phyloP scores from a whole-genome alignment of 2,113 vertebrate species.

The Leucopsar rothschildi region DNA sequence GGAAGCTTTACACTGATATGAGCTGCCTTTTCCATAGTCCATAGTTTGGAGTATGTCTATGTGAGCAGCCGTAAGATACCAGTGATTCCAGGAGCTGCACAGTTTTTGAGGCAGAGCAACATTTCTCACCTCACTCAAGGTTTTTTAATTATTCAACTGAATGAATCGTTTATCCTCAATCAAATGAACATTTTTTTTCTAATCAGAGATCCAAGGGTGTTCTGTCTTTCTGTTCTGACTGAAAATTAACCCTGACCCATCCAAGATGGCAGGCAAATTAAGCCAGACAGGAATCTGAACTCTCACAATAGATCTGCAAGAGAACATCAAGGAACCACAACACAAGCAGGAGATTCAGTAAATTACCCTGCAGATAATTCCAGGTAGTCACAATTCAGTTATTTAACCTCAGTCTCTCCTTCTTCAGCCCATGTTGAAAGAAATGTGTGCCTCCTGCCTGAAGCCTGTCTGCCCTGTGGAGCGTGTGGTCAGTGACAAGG shows the following conservation, averaged over 20 bases:
- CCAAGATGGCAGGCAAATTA: neutral
- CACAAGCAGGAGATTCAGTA: neutral
- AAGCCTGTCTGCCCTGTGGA: slow-evolving; percentile 79
- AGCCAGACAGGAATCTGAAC: neutral
- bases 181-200: neutral
- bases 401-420: neutral
- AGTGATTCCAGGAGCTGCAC: neutral
- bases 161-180: neutral
- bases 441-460: slow-evolving; percentile 76
- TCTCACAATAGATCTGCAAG: neutral
- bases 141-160: neutral
- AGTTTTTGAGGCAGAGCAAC: neutral
- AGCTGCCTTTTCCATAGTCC: neutral
- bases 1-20: rapidly evolving
- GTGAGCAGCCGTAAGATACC: neutral
- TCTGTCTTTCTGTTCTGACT: neutral
- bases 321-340: neutral
- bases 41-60: neutral
- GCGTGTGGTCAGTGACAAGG: slow-evolving; percentile 69
- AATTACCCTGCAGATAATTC: neutral
- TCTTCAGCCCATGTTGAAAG: slow-evolving; percentile 57
- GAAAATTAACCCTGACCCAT: neutral
- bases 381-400: neutral
- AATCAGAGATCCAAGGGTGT: neutral
- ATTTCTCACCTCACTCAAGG: neutral